Percentiles rank a stretch among this genome's conserved stretches.
phyloP scores from a whole-genome alignment of 2,888 invertebrate genomes.

The Cetonia aurata region DNA sequence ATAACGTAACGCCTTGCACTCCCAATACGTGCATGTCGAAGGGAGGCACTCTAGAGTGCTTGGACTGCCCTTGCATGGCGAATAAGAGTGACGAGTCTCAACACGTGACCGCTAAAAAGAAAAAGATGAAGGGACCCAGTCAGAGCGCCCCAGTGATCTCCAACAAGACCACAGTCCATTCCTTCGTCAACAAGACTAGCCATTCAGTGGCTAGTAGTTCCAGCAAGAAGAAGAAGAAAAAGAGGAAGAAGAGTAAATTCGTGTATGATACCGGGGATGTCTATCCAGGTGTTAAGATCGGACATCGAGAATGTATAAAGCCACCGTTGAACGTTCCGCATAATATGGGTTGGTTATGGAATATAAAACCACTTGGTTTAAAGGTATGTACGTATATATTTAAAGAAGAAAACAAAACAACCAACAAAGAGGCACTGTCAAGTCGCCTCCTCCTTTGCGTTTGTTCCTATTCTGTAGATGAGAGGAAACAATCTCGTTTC shows the following conservation, averaged over 20 bases:
- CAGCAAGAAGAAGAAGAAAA: slow-evolving; percentile 51
- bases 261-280: slow-evolving; percentile 69
- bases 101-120: neutral
- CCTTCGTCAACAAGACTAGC: neutral
- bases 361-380: slow-evolving; percentile 52
- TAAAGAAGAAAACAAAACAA: neutral
- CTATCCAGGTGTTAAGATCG: slow-evolving; percentile 70
- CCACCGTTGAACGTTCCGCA: slow-evolving; percentile 71
- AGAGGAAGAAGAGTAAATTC: slow-evolving; percentile 64
- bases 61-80: slow-evolving; percentile 34
- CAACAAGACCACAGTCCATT: slow-evolving; percentile 1
- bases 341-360: slow-evolving; percentile 80
- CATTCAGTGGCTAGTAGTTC: slow-evolving; percentile 6
- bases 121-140: slow-evolving; percentile 26
- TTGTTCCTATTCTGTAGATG: no score
- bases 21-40: slow-evolving; percentile 43
- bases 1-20: slow-evolving; percentile 40
- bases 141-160: slow-evolving; percentile 36
- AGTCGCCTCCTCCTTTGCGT: no score
- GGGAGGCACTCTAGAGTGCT: slow-evolving; percentile 43
- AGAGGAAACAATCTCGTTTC: no score
- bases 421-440: no score
- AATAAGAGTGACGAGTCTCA: neutral
- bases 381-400: slow-evolving; percentile 21
- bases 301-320: slow-evolving; percentile 71